phyloP scores from a whole-genome alignment of 2,797 vertebrate species.

The Amblyopsis hoosieri region DNA sequence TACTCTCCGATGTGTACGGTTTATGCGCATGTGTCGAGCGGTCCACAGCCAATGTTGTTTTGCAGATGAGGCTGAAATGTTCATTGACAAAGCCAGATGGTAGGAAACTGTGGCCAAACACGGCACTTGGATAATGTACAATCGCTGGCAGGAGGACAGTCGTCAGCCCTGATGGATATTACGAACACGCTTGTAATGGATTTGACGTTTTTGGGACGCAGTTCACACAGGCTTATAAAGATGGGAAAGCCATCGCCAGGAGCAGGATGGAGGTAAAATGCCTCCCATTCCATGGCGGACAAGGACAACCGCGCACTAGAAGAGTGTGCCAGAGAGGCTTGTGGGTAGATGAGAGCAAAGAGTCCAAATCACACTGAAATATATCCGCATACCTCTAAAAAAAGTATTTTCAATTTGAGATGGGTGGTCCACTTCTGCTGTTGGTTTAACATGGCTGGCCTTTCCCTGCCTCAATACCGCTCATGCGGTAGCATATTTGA shows the following conservation, averaged over 20 bases:
- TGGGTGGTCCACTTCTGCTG: conserved; percentile 49
- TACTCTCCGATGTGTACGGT: conserved; percentile 55
- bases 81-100: conserved; percentile 80
- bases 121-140: conserved; percentile 77
- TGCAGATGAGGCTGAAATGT: conserved; percentile 77
- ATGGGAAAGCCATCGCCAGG: conserved; percentile 55
- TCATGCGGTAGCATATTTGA: conserved; percentile 18
- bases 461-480: conserved; percentile 20
- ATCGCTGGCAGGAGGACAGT: conserved; percentile 73
- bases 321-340: conserved; percentile 48
- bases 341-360: conserved; percentile 35
- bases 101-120: conserved; percentile 79
- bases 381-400: conserved; percentile 13
- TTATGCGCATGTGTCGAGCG: conserved; percentile 69
- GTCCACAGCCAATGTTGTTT: conserved; percentile 74
- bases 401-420: conserved; percentile 38
- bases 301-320: conserved; percentile 49
- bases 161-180: conserved; percentile 78
- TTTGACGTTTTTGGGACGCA: conserved; percentile 73
- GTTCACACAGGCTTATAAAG: conserved; percentile 71
- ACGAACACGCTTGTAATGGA: conserved; percentile 81
- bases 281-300: conserved; percentile 65
- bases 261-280: conserved; percentile 68
- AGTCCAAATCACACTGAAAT: conserved; percentile 51
- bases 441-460: conserved; percentile 35